phyloP scores from a whole-genome alignment of 2,797 vertebrate genomes.

The Lutjanus campechanus region DNA sequence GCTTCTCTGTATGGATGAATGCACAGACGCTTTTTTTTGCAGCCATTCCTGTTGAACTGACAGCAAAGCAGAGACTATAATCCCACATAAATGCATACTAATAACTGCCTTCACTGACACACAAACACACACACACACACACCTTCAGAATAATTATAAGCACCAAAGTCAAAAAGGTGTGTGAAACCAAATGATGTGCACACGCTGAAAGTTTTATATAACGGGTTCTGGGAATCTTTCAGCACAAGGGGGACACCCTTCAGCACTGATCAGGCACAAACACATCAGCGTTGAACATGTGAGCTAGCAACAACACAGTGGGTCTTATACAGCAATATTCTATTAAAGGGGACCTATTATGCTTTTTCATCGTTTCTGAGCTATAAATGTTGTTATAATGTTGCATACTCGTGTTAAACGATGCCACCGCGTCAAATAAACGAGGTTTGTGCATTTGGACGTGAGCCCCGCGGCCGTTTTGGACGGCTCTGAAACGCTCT shows the following conservation, averaged over 20 bases:
- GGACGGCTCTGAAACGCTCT: too few species aligned
- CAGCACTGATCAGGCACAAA: constrained; percentile 20
- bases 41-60: constrained; percentile 26
- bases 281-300: constrained; percentile 5
- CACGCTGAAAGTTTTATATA: constrained; percentile 23
- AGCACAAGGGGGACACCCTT: constrained; percentile 10
- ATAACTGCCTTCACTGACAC: constrained; percentile 33
- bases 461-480: too few species aligned
- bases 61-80: constrained; percentile 41
- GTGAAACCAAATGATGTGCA: constrained; percentile 31
- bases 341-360: too few species aligned
- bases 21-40: constrained; percentile 53
- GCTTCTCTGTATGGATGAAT: constrained; percentile 31
- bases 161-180: constrained; percentile 31
- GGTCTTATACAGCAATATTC: too few species aligned
- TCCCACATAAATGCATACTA: constrained; percentile 37
- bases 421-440: too few species aligned
- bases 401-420: too few species aligned
- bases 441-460: too few species aligned
- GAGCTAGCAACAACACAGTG: background rate
- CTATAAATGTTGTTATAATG: too few species aligned
- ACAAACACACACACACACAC: constrained; percentile 20
- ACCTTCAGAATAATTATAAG: constrained; percentile 33
- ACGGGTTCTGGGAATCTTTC: constrained; percentile 32
- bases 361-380: too few species aligned